Evolutionary conservation across 2,888 invertebrate species (phyloP).

Genomic region (Hartigia nigra): DNA sequence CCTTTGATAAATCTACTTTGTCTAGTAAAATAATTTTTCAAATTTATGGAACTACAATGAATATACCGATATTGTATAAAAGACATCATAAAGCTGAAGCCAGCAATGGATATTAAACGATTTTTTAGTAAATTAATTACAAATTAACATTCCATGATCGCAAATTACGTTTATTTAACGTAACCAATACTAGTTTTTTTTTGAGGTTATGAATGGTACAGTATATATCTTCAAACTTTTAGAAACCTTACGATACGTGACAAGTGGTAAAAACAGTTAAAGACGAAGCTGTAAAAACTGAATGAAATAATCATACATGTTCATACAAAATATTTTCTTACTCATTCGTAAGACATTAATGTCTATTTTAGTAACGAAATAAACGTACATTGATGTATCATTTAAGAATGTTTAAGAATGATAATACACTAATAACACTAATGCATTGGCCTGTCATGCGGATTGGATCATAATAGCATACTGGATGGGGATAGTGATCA

Average conservation of each 20-base stretch:
- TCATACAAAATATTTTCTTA: neutral
- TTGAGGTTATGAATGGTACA: neutral
- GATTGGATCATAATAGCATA: neutral
- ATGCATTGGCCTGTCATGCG: neutral
- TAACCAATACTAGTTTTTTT: neutral
- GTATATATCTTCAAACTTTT: neutral
- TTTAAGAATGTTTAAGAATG: neutral
- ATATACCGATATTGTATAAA: slow-evolving; percentile 16
- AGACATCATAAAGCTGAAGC: neutral
- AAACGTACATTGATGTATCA: neutral
- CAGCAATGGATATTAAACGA: neutral
- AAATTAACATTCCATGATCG: neutral
- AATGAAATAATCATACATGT: neutral
- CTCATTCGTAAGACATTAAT: neutral
- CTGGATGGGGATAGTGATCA: neutral
- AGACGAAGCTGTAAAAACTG: neutral
- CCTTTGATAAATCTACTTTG: slow-evolving; percentile 41
- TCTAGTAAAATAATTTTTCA: slow-evolving; percentile 24
- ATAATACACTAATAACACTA: neutral
- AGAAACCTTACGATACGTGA: neutral
- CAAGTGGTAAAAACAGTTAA: neutral
- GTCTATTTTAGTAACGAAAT: neutral
- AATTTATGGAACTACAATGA: slow-evolving; percentile 14
- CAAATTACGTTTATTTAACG: neutral
- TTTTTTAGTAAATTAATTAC: neutral